Percentiles rank a stretch among this genome's conserved stretches.
Evolutionary conservation across 2,888 invertebrate genomes (phyloP).

Genomic region (Pegoplata infirma): DNA sequence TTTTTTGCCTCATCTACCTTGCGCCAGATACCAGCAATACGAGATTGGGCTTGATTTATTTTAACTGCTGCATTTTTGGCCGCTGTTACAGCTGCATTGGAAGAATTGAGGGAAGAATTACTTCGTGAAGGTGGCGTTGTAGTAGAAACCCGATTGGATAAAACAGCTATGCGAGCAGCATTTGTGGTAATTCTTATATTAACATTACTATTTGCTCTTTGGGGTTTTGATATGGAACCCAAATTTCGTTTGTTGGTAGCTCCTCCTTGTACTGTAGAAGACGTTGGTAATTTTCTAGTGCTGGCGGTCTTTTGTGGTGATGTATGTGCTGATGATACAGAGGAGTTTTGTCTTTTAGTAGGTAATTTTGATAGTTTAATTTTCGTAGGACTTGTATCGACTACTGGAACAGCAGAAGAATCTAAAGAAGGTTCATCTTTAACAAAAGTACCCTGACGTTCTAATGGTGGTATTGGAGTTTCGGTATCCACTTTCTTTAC

Average conservation of each 20-base stretch:
- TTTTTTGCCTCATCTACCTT: slow-evolving; percentile 74
- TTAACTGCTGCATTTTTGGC: slow-evolving; percentile 66
- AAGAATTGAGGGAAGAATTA: slow-evolving; percentile 74
- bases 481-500: slow-evolving; percentile 5
- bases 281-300: slow-evolving; percentile 60
- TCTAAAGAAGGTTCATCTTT: slow-evolving; percentile 85
- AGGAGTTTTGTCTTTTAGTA: slow-evolving; percentile 67
- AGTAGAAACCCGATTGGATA: slow-evolving; percentile 71
- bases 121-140: slow-evolving; percentile 77
- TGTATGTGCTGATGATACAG: slow-evolving; percentile 66
- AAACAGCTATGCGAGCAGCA: slow-evolving; percentile 70
- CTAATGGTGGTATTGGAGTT: slow-evolving; percentile 79
- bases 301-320: slow-evolving; percentile 64
- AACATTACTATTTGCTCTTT: slow-evolving; percentile 77
- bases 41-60: slow-evolving; percentile 75
- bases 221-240: slow-evolving; percentile 65
- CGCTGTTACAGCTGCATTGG: slow-evolving; percentile 59
- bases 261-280: slow-evolving; percentile 31
- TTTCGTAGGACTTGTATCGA: slow-evolving; percentile 70
- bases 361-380: slow-evolving; percentile 74
- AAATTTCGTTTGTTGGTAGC: slow-evolving; percentile 60
- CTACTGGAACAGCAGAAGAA: slow-evolving; percentile 74
- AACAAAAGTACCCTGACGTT: slow-evolving; percentile 94
- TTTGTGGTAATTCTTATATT: slow-evolving; percentile 70
- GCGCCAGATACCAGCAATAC: slow-evolving; percentile 77